Conservation (phyloP, 92 coral and sea anemone genomes). For the Palythoa caribaeorum region DNA sequence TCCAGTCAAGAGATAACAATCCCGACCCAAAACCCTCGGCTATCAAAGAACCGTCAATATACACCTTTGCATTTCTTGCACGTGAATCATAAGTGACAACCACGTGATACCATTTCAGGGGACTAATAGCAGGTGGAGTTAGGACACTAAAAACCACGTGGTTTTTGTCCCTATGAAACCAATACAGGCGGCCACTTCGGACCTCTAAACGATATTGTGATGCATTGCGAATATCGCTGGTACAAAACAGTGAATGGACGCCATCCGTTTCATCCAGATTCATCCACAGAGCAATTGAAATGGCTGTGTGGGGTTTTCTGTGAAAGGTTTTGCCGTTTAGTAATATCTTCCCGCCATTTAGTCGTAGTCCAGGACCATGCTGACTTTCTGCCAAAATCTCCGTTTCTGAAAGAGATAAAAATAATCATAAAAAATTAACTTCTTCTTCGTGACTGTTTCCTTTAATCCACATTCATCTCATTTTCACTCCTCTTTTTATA, state of each 20-base stretch:
- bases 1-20: constrained; percentile 87
- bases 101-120: constrained; percentile 92
- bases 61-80: constrained; percentile 78
- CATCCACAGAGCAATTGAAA: constrained; percentile 91
- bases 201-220: constrained; percentile 77
- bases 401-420: constrained; percentile 59
- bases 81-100: constrained; percentile 91
- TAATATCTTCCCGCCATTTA: constrained; percentile 81
- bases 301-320: constrained; percentile 83
- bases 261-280: constrained; percentile 83
- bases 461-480: no score
- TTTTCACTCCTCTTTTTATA: no score
- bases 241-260: constrained; percentile 78
- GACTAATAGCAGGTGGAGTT: constrained; percentile 71
- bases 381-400: constrained; percentile 67
- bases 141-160: constrained; percentile 75
- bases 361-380: constrained; percentile 80
- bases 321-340: constrained; percentile 82
- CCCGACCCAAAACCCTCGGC: constrained; percentile 87
- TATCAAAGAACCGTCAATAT: constrained; percentile 79
- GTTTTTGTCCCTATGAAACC: constrained; percentile 88
- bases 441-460: no score
- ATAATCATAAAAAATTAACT: not conserved
- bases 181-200: constrained; percentile 78
- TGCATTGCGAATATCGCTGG: constrained; percentile 65